Evolutionary conservation across 2,797 vertebrate genomes (phyloP).

Genomic region (Champsocephalus esox): DNA sequence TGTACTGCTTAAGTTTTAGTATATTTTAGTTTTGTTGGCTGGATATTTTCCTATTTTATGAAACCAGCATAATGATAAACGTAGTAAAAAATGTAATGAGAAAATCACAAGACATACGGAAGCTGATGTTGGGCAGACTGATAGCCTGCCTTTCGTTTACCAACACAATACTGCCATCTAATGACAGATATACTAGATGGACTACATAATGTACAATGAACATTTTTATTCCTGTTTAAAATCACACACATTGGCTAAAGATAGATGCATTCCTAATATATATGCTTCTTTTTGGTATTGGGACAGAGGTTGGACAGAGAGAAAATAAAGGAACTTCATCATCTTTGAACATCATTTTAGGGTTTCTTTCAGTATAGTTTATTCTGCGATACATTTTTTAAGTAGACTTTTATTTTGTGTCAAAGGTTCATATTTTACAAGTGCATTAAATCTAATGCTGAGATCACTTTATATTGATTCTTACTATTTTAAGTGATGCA

Average conservation of each 20-base stretch:
- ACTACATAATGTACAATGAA: background rate
- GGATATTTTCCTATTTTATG: background rate
- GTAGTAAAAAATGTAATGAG: background rate
- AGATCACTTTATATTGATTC: background rate
- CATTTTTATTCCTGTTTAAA: background rate
- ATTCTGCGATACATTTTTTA: background rate
- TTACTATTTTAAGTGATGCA: background rate
- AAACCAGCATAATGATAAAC: background rate
- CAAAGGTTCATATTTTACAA: background rate
- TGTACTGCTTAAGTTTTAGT: background rate
- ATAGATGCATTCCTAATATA: background rate
- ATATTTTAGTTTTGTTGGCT: background rate
- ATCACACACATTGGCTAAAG: background rate
- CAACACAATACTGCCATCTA: conserved; percentile 84
- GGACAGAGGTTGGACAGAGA: conserved; percentile 2
- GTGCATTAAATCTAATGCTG: background rate
- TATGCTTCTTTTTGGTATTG: background rate
- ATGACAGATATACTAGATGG: conserved; percentile 38
- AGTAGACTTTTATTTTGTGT: background rate
- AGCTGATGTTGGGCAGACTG: background rate
- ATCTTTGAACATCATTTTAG: background rate
- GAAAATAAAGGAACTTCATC: background rate
- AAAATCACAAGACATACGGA: background rate
- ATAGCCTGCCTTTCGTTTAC: conserved; percentile 31
- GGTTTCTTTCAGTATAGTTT: background rate